Percentiles rank a stretch among this genome's conserved stretches.
Conservation (phyloP, 2,888 invertebrate species). For the Apantesis nais region DNA sequence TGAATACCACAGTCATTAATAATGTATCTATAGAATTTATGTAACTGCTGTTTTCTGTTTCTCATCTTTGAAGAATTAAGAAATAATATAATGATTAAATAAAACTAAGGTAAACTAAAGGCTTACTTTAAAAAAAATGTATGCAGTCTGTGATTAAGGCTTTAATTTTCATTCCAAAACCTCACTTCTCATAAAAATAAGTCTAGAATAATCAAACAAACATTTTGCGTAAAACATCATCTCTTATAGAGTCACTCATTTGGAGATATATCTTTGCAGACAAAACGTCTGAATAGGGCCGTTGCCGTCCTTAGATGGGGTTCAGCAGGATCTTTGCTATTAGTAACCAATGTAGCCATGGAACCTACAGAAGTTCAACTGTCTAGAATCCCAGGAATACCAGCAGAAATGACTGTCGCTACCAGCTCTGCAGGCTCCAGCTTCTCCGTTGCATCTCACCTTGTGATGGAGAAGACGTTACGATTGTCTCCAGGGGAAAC, state of each 20-base stretch:
- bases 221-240: constrained; percentile 11
- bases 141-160: background rate
- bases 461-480: constrained; percentile 62
- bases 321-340: constrained; percentile 68
- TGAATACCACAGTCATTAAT: background rate
- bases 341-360: constrained; percentile 78
- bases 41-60: background rate
- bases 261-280: constrained; percentile 57
- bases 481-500: constrained; percentile 71
- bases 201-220: constrained; percentile 17
- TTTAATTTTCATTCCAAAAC: background rate
- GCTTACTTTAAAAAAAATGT: too few species aligned
- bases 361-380: constrained; percentile 76
- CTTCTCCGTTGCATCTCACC: constrained; percentile 62
- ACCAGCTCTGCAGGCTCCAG: constrained; percentile 69
- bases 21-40: constrained; percentile 15
- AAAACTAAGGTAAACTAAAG: too few species aligned
- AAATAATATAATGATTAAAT: too few species aligned
- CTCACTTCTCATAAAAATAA: constrained; percentile 7
- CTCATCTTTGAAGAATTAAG: too few species aligned
- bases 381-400: constrained; percentile 71
- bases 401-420: constrained; percentile 72
- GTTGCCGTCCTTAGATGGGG: constrained; percentile 75
- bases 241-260: constrained; percentile 22
- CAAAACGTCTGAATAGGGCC: constrained; percentile 84